phyloP scores from a whole-genome alignment of 2,113 vertebrate species.

The Bothrops jararaca region DNA sequence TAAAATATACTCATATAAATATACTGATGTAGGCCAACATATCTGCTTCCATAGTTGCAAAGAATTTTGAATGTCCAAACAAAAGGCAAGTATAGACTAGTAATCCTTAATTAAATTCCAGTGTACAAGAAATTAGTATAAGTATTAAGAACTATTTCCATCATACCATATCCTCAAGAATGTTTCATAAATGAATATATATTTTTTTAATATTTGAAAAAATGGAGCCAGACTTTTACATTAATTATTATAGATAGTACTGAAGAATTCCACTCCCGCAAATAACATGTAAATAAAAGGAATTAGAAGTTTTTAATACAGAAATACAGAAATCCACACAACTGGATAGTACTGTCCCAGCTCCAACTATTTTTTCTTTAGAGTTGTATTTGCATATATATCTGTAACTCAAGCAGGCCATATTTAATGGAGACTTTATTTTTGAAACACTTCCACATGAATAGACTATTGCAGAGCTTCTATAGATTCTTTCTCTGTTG shows the following conservation, averaged over 20 bases:
- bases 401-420: neutral
- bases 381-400: neutral
- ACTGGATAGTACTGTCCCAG: neutral
- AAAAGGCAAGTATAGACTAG: slow-evolving; percentile 13
- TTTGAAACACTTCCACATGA: neutral
- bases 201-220: neutral
- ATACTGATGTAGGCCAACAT: neutral
- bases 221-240: neutral
- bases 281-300: neutral
- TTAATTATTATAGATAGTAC: neutral
- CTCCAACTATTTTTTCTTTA: neutral
- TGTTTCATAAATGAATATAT: neutral
- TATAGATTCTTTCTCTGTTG: neutral
- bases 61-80: neutral
- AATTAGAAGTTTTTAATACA: neutral
- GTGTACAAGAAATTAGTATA: neutral
- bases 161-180: neutral
- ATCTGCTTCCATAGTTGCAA: slow-evolving; percentile 3
- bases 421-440: neutral
- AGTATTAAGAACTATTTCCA: slow-evolving; percentile 1
- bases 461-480: neutral
- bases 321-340: neutral
- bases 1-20: neutral
- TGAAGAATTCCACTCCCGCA: neutral
- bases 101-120: slow-evolving; percentile 10